These are phyloP conservation scores for Papilio protenor DNA, from an alignment of 2,888 invertebrate species.

Conservation along the genomic window DNA sequence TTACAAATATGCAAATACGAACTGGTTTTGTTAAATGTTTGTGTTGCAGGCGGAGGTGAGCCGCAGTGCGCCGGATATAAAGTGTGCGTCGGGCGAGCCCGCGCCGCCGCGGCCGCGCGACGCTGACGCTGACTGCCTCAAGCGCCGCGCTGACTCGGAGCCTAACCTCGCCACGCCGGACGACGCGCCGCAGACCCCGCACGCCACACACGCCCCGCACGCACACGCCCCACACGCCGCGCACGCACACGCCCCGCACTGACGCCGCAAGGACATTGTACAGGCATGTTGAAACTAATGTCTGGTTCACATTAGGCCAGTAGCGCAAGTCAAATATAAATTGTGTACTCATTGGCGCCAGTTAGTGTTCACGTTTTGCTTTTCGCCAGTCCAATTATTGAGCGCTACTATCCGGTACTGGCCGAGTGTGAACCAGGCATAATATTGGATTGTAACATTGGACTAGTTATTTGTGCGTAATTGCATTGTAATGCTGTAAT, in stretches of 20 bases:
- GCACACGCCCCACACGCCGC: not conserved
- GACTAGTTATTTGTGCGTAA: too few species aligned
- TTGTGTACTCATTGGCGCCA: too few species aligned
- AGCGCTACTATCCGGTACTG: too few species aligned
- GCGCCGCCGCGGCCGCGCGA: slow-evolving; percentile 62
- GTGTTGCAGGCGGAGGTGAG: slow-evolving; percentile 76
- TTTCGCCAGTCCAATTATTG: too few species aligned
- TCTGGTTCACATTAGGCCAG: too few species aligned
- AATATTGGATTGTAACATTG: too few species aligned
- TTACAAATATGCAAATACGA: too few species aligned
- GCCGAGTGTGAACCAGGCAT: too few species aligned
- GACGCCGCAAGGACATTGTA: not conserved
- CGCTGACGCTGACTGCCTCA: slow-evolving; percentile 75
- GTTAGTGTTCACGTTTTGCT: too few species aligned
- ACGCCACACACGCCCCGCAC: slow-evolving; percentile 58
- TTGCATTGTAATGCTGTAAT: too few species aligned
- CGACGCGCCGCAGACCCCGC: slow-evolving; percentile 62
- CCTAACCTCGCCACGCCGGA: slow-evolving; percentile 84
- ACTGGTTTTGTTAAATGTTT: not conserved
- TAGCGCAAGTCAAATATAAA: too few species aligned
- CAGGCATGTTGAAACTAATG: not conserved
- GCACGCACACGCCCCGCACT: not conserved
- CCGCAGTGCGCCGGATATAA: slow-evolving; percentile 86
- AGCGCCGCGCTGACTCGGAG: slow-evolving; percentile 86
- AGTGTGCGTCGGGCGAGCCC: slow-evolving; percentile 54